Percentiles rank a stretch among this genome's conserved stretches.
Evolutionary conservation across 2,888 invertebrate genomes (phyloP).

Genomic region (Cerastoderma edule): DNA sequence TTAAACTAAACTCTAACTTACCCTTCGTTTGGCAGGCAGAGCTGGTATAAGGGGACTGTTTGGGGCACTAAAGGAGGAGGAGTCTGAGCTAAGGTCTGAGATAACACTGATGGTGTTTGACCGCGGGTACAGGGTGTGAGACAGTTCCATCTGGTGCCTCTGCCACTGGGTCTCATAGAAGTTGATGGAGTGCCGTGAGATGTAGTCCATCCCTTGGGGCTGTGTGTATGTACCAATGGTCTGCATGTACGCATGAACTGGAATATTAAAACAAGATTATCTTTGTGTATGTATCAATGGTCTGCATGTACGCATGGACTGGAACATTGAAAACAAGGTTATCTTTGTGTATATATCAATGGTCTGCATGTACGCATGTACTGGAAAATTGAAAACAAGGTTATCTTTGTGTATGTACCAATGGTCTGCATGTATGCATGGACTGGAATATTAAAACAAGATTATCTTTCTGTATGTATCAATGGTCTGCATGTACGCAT

Average conservation of each 20-base stretch:
- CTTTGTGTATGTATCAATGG: too few species aligned
- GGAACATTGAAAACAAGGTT: too few species aligned
- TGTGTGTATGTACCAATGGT: conserved; percentile 94
- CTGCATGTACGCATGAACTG: conserved; percentile 97
- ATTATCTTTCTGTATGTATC: too few species aligned
- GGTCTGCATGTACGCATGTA: background rate
- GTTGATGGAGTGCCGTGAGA: conserved; percentile 93
- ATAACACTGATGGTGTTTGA: conserved; percentile 81
- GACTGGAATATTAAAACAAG: conserved; percentile 85
- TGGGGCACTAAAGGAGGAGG: conserved; percentile 69
- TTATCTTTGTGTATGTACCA: conserved; percentile 92
- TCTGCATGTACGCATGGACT: too few species aligned
- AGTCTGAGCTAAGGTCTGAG: conserved; percentile 78
- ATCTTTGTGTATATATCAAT: too few species aligned
- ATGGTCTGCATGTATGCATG: conserved; percentile 99
- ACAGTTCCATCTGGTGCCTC: conserved; percentile 83
- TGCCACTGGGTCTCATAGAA: conserved; percentile 87
- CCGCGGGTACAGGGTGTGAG: conserved; percentile 77
- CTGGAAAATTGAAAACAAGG: too few species aligned
- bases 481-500: too few species aligned
- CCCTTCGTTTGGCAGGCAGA: conserved; percentile 75
- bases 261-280: conserved; percentile 34
- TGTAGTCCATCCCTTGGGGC: conserved; percentile 90
- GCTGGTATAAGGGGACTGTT: conserved; percentile 70
- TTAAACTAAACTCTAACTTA: conserved; percentile 34